phyloP scores from a whole-genome alignment of 2,113 vertebrate species.

The Neolamprologus devosi region DNA sequence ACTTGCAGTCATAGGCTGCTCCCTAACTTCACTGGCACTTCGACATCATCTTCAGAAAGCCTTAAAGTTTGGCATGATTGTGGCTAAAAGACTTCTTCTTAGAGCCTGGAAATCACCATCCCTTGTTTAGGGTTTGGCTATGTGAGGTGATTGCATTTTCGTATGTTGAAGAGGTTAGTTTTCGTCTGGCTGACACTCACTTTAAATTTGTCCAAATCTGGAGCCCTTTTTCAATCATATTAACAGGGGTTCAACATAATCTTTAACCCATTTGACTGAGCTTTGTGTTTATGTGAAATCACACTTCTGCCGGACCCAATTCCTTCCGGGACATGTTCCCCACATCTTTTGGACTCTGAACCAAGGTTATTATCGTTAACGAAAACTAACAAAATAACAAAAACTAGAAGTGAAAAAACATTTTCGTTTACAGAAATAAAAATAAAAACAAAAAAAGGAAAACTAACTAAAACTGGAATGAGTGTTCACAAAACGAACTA shows the following conservation, averaged over 20 bases:
- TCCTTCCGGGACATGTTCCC: neutral
- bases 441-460: no score
- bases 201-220: neutral
- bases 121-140: neutral
- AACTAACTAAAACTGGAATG: no score
- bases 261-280: neutral
- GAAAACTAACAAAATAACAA: no score
- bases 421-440: no score
- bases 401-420: no score
- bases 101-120: neutral
- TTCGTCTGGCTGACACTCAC: neutral
- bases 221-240: neutral
- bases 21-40: neutral
- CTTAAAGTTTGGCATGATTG: neutral
- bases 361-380: neutral
- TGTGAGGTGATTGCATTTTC: neutral
- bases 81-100: neutral
- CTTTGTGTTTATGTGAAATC: neutral
- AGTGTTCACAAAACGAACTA: no score
- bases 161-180: neutral
- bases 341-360: neutral
- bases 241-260: neutral
- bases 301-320: neutral
- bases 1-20: neutral
- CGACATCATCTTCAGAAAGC: neutral